Percentiles rank a stretch among this genome's conserved stretches.
These are phyloP conservation scores for Drosophila tanythrix DNA, from an alignment of 2,888 invertebrate species.

Conservation along the genomic window DNA sequence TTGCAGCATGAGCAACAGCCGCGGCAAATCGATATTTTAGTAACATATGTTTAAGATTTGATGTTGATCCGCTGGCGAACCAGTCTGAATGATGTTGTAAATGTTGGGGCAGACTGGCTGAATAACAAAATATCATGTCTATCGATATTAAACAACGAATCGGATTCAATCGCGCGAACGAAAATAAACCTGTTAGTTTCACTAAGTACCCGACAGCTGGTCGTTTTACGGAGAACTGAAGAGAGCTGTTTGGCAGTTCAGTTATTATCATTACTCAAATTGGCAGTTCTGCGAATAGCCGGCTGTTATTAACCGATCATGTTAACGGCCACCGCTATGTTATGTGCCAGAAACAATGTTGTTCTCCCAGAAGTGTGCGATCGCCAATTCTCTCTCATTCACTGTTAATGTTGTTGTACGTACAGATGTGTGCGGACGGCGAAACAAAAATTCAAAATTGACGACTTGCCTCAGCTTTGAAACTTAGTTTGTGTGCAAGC, in stretches of 20 bases:
- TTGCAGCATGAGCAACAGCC: background rate
- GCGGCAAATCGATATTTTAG: slow-evolving; percentile 3
- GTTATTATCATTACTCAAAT: background rate
- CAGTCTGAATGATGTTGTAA: background rate
- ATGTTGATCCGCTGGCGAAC: background rate
- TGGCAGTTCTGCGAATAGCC: slow-evolving; percentile 1
- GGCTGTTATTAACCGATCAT: slow-evolving; percentile 25
- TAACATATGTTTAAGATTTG: background rate
- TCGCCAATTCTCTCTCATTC: slow-evolving; percentile 55
- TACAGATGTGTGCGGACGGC: slow-evolving; percentile 57
- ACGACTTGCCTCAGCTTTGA: slow-evolving; percentile 35
- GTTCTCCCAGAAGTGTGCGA: slow-evolving; percentile 26
- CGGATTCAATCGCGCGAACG: background rate
- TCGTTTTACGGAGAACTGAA: background rate
- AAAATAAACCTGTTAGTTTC: background rate
- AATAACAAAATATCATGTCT: background rate
- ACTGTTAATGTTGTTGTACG: slow-evolving; percentile 64
- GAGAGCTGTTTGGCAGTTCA: background rate
- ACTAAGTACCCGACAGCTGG: too few relatives aligned
- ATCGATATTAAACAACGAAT: background rate
- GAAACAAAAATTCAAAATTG: slow-evolving; percentile 51
- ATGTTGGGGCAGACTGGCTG: background rate
- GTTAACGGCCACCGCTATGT: slow-evolving; percentile 13
- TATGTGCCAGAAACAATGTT: slow-evolving; percentile 1
- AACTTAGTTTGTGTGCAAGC: slow-evolving; percentile 43